Evolutionary conservation across 2,113 vertebrate genomes (phyloP).

Genomic region (Dromiciops gliroides): DNA sequence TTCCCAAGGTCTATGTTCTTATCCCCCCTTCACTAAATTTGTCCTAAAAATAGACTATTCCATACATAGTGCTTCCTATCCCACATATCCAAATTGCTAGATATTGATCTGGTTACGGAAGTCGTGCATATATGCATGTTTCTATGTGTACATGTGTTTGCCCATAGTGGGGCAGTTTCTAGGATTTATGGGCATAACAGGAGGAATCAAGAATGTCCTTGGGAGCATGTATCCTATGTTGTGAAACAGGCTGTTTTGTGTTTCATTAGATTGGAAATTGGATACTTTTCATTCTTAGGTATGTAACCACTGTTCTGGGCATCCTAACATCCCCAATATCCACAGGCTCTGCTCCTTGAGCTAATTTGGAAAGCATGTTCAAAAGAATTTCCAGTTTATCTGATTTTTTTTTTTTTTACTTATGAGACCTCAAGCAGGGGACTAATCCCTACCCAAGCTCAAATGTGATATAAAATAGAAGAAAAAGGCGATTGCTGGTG

Average conservation of each 20-base stretch:
- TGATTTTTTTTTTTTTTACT: neutral
- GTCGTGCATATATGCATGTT: neutral
- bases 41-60: neutral
- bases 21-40: neutral
- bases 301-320: neutral
- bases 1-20: neutral
- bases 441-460: neutral
- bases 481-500: conserved; percentile 3
- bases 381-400: neutral
- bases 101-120: neutral
- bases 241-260: neutral
- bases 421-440: neutral
- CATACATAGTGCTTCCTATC: neutral
- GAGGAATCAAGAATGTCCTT: neutral
- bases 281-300: neutral
- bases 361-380: neutral
- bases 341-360: neutral
- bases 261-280: conserved; percentile 27
- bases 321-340: neutral
- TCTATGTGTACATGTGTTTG: neutral
- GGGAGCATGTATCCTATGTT: neutral
- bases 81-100: neutral
- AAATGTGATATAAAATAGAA: conserved; percentile 32
- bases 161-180: neutral
- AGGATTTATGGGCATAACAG: neutral